A percentile compares a stretch with the other conserved stretches of the same genome.
Conservation (phyloP, 1,140 invertebrate species). For the Heliothis virescens region DNA sequence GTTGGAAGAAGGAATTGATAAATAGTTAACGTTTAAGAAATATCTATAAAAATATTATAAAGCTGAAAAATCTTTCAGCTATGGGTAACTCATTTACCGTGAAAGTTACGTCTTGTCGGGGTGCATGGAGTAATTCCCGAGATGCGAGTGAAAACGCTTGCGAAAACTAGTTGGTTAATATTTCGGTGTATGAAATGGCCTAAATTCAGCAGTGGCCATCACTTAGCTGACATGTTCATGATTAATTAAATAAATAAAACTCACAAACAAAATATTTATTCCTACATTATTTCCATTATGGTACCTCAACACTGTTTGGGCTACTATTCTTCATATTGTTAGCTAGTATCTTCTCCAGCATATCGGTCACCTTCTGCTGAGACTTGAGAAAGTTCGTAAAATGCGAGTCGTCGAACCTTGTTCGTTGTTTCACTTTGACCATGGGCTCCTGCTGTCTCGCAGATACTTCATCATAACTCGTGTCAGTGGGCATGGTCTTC, state of each 20-base stretch:
- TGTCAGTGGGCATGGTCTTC: slow-evolving; percentile 27
- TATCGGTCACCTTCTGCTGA: slow-evolving; percentile 78
- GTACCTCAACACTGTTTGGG: slow-evolving; percentile 63
- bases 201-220: too few species aligned
- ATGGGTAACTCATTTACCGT: too few species aligned
- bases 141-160: too few species aligned
- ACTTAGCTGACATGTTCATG: too few species aligned
- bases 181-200: too few species aligned
- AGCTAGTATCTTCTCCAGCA: slow-evolving; percentile 75
- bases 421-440: slow-evolving; percentile 57
- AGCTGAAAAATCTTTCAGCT: too few species aligned
- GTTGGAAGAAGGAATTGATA: too few species aligned
- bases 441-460: slow-evolving; percentile 67
- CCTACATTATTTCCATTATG: slow-evolving; percentile 34
- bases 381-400: slow-evolving; percentile 76
- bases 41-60: too few species aligned
- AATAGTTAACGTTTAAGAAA: too few species aligned
- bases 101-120: too few species aligned
- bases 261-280: slow-evolving; percentile 2
- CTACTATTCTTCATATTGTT: slow-evolving; percentile 52
- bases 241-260: neutral
- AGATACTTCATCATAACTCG: slow-evolving; percentile 60
- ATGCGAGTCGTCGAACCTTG: slow-evolving; percentile 66
- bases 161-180: too few species aligned
- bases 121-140: too few species aligned